Base-by-base conservation (phyloP, 30 jellyfish, hydroid and myxozoan species). In the Mastigias papua region DNA sequence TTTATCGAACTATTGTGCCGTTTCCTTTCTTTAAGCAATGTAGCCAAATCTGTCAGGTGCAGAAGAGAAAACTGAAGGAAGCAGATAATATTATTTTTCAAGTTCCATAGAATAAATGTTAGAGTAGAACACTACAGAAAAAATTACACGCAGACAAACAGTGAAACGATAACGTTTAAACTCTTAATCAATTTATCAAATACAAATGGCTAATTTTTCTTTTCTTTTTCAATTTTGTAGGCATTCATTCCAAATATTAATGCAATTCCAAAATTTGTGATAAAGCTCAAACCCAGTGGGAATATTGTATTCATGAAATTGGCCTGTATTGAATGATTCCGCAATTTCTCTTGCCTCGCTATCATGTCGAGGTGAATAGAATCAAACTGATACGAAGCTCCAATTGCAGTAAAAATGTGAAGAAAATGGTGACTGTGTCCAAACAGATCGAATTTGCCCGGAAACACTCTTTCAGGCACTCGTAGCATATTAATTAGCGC, bases 341-440 rank as follows among this genome's bases (percentile, higher is more conserved):
- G 26, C 30, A 88, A 57, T 17, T 48, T 68, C 15, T 35, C 57
- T 58, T 88, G 74, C 58, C 96, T 80, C 65, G 89, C 91, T 34
- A 32, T 34, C 96, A 88, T 88, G 75, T 88, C 96, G 28, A 78
- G 15, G 49, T 77, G 91, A 37, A 88, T 69, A 20, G 96, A 78
- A 72, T 95, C 97, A 46, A 95, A 95, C 86, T 90, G 97, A 48
- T 86, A 68, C 23, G 89, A 83, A 27, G 97, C 92, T 28, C 97
- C 99, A 49, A 90, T 69, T 26, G 97, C 92, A 26, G 95, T 86
- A 81, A 95, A 95, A 26, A 90, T 74, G 42, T 95, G 99, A 75
- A 95, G 88, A 35, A 88, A 89, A 51, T 95, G 97, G 58, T 95
- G 99, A 86, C 99, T 95, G 51, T 85, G 96, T 20, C 99, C 99